Evolutionary conservation across 1,140 invertebrate species (phyloP).

Genomic region (Drosophila insularis): DNA sequence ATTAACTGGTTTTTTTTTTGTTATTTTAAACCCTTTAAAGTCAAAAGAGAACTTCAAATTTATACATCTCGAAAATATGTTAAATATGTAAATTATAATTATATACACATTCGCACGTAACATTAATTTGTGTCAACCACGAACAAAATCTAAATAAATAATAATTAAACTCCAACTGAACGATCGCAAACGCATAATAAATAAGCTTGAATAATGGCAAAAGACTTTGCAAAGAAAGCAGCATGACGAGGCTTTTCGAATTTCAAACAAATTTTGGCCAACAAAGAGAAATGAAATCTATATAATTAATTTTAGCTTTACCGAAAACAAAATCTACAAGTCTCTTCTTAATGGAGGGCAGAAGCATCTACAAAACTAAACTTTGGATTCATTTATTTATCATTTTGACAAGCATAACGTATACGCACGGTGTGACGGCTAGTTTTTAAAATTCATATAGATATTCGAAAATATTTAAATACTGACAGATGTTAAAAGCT

Average conservation of each 20-base stretch:
- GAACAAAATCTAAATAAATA: constrained; percentile 13
- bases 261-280: constrained; percentile 40
- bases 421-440: too few species aligned
- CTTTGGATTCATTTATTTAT: too few species aligned
- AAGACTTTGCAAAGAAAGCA: constrained; percentile 54
- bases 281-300: not conserved
- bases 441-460: too few species aligned
- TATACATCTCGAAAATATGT: not conserved
- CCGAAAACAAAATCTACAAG: too few species aligned
- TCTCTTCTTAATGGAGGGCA: not conserved
- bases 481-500: too few species aligned
- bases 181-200: constrained; percentile 53
- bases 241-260: constrained; percentile 32
- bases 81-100: constrained; percentile 44
- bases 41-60: not conserved
- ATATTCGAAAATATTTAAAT: too few species aligned
- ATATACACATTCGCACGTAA: constrained; percentile 56
- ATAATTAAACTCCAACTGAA: constrained; percentile 28
- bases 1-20: not conserved
- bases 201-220: constrained; percentile 16
- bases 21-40: not conserved
- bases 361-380: not conserved
- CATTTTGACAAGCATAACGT: too few species aligned
- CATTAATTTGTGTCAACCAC: constrained; percentile 54
- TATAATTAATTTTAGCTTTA: constrained; percentile 1